phyloP scores from a whole-genome alignment of 2,797 vertebrate genomes.

The Decapterus maruadsi region DNA sequence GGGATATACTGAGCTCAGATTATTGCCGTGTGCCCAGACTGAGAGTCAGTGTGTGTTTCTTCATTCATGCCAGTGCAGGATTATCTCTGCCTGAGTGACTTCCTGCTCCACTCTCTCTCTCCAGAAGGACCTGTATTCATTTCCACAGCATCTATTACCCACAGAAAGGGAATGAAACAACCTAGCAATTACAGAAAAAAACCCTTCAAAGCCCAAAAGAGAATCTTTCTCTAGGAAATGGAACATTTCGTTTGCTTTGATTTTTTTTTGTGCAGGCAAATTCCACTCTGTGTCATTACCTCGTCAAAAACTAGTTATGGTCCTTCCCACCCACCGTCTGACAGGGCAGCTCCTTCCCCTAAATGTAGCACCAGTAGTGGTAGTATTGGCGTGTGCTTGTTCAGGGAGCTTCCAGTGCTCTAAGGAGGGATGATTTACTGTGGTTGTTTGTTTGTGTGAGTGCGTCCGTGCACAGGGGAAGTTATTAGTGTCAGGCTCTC shows the following conservation, averaged over 20 bases:
- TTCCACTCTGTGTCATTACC: slow-evolving; percentile 8
- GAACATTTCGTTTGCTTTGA: slow-evolving; percentile 28
- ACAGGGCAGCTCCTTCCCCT: background rate
- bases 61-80: slow-evolving; percentile 48
- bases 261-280: slow-evolving; percentile 32
- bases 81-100: slow-evolving; percentile 69
- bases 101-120: slow-evolving; percentile 49
- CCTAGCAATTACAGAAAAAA: slow-evolving; percentile 59
- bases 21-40: slow-evolving; percentile 35
- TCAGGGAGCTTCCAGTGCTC: slow-evolving; percentile 8
- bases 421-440: background rate
- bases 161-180: slow-evolving; percentile 55
- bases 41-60: slow-evolving; percentile 37
- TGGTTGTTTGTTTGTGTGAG: slow-evolving; percentile 1
- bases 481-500: slow-evolving; percentile 31
- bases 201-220: slow-evolving; percentile 40
- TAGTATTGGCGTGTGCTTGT: background rate
- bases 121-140: slow-evolving; percentile 63
- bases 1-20: slow-evolving; percentile 52
- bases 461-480: background rate
- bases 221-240: slow-evolving; percentile 29
- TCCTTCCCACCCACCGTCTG: background rate
- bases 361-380: background rate
- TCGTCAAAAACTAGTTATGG: background rate
- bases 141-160: slow-evolving; percentile 53